A percentile compares a stretch with the other conserved stretches of the same genome.
These are phyloP conservation scores for Kobus ellipsiprymnus DNA, from an alignment of 2,113 vertebrate genomes.

Conservation along the genomic window DNA sequence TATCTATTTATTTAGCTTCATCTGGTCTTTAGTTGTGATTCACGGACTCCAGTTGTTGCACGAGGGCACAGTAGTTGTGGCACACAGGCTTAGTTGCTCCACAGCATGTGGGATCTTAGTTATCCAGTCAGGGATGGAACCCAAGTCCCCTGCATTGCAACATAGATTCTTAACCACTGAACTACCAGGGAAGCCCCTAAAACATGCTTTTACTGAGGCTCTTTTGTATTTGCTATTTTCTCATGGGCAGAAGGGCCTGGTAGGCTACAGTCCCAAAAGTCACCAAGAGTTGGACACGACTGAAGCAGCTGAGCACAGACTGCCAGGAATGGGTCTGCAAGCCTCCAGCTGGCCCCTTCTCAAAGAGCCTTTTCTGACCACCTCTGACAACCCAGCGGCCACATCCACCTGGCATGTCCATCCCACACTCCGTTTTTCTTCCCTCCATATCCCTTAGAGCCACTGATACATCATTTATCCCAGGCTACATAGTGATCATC, in stretches of 20 bases:
- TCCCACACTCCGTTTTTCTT: not conserved
- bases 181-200: not conserved
- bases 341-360: not conserved
- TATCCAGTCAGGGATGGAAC: not conserved
- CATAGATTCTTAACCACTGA: not conserved
- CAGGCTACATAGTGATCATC: not conserved
- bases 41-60: not conserved
- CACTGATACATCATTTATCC: not conserved
- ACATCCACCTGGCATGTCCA: fast-evolving
- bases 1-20: not conserved
- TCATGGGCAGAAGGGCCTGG: not conserved
- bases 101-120: not conserved
- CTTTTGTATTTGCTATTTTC: not conserved
- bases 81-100: not conserved
- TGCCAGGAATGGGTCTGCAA: not conserved
- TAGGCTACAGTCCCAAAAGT: not conserved
- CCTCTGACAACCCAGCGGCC: not conserved
- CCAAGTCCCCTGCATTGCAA: not conserved
- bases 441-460: not conserved
- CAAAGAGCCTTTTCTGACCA: not conserved
- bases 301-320: not conserved
- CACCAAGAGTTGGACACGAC: not conserved
- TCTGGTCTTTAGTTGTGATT: not conserved
- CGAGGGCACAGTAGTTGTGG: fast-evolving
- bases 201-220: not conserved